Conservation (phyloP, 2,113 vertebrate genomes). For the Crotalus viridis region DNA sequence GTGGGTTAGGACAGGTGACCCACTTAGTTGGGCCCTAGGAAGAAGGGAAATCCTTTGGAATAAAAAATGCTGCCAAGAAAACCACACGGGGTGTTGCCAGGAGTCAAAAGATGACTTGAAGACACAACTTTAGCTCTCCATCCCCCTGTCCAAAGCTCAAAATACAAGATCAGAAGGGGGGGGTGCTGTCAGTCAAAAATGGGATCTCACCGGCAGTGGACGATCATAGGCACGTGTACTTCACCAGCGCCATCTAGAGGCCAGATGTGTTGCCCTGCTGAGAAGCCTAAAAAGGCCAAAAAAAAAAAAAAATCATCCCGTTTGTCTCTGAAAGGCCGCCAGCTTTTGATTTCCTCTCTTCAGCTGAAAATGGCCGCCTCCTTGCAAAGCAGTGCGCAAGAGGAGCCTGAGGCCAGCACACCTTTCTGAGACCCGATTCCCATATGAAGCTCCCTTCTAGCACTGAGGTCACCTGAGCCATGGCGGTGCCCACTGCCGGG, state of each 20-base stretch:
- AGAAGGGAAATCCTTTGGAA: not conserved
- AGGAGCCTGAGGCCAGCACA: not conserved
- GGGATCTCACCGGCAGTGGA: not conserved
- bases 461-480: not conserved
- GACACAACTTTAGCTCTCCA: not conserved
- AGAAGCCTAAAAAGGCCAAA: not conserved
- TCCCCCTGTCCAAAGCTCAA: not conserved
- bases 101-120: not conserved
- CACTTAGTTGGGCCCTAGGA: not conserved
- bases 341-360: not conserved
- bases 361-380: not conserved
- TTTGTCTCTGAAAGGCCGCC: not conserved
- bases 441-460: not conserved
- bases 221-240: not conserved
- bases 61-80: not conserved
- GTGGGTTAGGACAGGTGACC: not conserved
- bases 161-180: not conserved
- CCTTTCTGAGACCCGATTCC: not conserved
- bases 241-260: not conserved
- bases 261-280: not conserved
- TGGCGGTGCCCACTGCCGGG: no score
- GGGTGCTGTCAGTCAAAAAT: no score
- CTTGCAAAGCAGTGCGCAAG: not conserved
- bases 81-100: not conserved
- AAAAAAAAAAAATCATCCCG: no score